Percentiles rank a stretch among this genome's conserved stretches.
Conservation (phyloP, 2,888 invertebrate genomes). For the Scotopteryx bipunctaria region DNA sequence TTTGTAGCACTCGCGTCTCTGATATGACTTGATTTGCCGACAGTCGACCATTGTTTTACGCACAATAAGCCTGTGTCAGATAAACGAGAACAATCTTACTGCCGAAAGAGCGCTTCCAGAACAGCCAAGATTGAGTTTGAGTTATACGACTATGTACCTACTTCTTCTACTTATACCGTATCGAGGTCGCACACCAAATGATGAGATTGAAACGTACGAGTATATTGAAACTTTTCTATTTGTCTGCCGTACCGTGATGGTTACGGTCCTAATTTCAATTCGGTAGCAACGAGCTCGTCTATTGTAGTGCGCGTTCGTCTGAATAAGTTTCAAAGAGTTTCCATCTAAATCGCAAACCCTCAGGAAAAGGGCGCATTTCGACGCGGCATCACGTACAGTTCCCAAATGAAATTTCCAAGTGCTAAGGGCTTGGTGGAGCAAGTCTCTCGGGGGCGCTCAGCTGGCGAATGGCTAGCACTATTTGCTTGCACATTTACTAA, state of each 20-base stretch:
- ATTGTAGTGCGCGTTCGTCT: slow-evolving; percentile 58
- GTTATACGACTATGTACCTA: slow-evolving; percentile 46
- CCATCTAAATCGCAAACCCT: slow-evolving; percentile 60
- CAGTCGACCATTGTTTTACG: slow-evolving; percentile 57
- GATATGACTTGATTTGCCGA: slow-evolving; percentile 48
- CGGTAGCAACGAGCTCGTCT: slow-evolving; percentile 61
- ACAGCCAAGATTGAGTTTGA: slow-evolving; percentile 38
- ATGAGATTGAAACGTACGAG: slow-evolving; percentile 56
- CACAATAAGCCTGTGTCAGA: slow-evolving; percentile 50
- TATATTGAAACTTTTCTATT: slow-evolving; percentile 63
- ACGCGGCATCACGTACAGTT: slow-evolving; percentile 70
- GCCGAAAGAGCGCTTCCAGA: slow-evolving; percentile 41
- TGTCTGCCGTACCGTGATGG: slow-evolving; percentile 55
- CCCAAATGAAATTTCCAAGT: slow-evolving; percentile 76
- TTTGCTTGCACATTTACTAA: slow-evolving; percentile 55
- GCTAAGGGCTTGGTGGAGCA: slow-evolving; percentile 52
- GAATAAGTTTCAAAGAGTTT: slow-evolving; percentile 65
- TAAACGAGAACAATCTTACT: slow-evolving; percentile 51
- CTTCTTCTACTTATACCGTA: no score
- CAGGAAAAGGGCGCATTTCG: slow-evolving; percentile 66
- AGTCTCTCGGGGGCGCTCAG: slow-evolving; percentile 50
- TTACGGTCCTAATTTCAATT: slow-evolving; percentile 72
- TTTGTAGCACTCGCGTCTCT: slow-evolving; percentile 40
- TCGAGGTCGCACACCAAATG: slow-evolving; percentile 42
- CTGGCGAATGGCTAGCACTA: slow-evolving; percentile 50